phyloP scores from a whole-genome alignment of 2,797 vertebrate species.

The Aratinga solstitialis region DNA sequence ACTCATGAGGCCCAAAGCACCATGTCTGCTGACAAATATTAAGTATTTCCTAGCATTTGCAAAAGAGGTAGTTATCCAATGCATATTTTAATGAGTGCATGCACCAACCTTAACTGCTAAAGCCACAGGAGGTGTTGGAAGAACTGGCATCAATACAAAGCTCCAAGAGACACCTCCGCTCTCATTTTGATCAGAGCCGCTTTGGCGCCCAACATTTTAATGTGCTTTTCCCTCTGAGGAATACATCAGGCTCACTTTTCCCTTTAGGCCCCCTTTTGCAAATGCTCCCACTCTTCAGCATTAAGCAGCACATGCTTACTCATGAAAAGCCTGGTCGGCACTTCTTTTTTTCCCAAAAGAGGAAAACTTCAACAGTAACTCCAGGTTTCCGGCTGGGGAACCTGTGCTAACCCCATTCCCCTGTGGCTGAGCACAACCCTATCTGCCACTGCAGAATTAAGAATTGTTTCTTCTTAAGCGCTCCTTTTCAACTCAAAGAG shows the following conservation, averaged over 20 bases:
- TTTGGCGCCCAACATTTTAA: background rate
- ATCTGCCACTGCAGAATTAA: background rate
- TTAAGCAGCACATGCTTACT: background rate
- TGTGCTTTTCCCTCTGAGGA: background rate
- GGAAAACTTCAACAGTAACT: background rate
- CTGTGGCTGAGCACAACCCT: background rate
- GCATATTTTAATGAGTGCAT: background rate
- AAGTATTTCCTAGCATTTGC: background rate
- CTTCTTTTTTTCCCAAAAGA: background rate
- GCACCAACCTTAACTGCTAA: background rate
- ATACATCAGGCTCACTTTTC: background rate
- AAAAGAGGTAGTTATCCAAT: background rate
- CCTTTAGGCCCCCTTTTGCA: background rate
- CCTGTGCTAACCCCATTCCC: background rate
- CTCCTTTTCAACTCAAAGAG: background rate
- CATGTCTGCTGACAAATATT: background rate
- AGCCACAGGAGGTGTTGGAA: background rate
- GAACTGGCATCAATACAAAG: background rate
- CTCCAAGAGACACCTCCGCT: background rate
- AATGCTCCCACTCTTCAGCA: background rate
- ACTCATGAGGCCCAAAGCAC: background rate
- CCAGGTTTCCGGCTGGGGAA: background rate
- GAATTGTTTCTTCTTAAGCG: background rate
- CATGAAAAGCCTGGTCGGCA: background rate
- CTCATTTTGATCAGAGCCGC: background rate